Conservation (phyloP, 1,140 invertebrate species). For the Cephus cinctus region DNA sequence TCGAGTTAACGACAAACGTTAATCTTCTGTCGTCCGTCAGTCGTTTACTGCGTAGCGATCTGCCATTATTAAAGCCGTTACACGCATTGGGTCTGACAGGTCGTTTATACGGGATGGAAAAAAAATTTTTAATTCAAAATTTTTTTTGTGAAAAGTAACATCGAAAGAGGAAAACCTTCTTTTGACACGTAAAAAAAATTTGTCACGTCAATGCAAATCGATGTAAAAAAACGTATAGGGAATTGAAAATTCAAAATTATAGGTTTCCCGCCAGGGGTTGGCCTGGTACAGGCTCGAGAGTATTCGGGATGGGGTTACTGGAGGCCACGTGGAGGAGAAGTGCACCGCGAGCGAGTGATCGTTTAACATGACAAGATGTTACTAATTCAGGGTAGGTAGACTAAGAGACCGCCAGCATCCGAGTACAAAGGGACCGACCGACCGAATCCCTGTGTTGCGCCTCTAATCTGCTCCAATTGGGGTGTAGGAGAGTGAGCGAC, state of each 20-base stretch:
- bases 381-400: constrained; percentile 49
- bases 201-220: too few relatives aligned
- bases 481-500: constrained; percentile 19
- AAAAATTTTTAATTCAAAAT: too few relatives aligned
- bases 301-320: too few relatives aligned
- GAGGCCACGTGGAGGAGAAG: too few relatives aligned
- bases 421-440: constrained; percentile 49
- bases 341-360: constrained; percentile 34
- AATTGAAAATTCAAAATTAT: too few relatives aligned
- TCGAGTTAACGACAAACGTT: constrained; percentile 56
- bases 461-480: constrained; percentile 52
- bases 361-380: constrained; percentile 52
- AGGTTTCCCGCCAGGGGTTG: too few relatives aligned
- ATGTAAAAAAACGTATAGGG: too few relatives aligned
- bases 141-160: too few relatives aligned
- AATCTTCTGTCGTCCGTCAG: constrained; percentile 56
- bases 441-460: constrained; percentile 47
- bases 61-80: constrained; percentile 53
- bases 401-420: constrained; percentile 27
- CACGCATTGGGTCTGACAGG: constrained; percentile 41
- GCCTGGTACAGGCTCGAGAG: too few relatives aligned
- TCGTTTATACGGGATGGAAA: too few relatives aligned
- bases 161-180: too few relatives aligned
- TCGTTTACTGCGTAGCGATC: constrained; percentile 55
- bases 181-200: too few relatives aligned